phyloP scores from a whole-genome alignment of 2,888 invertebrate genomes.

The Calephelis perditalis region DNA sequence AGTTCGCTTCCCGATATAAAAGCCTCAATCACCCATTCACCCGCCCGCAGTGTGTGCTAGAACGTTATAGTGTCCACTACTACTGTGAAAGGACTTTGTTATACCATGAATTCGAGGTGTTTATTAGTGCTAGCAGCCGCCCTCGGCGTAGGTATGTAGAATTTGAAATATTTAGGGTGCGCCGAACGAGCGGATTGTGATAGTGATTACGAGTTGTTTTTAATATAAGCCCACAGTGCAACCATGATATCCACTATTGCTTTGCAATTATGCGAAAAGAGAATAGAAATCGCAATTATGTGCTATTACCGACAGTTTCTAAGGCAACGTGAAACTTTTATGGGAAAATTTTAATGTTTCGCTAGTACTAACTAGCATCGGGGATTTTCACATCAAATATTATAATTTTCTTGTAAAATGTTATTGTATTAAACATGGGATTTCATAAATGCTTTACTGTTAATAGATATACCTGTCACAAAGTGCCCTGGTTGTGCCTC shows the following conservation, averaged over 20 bases:
- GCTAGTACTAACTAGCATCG: not conserved
- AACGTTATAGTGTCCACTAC: slow-evolving; percentile 73
- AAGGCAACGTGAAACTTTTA: slow-evolving; percentile 2
- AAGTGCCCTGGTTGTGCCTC: too few species aligned
- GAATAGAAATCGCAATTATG: slow-evolving; percentile 45
- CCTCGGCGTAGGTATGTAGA: slow-evolving; percentile 83
- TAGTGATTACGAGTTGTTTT: slow-evolving; percentile 32
- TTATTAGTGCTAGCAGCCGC: slow-evolving; percentile 80
- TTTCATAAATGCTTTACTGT: too few species aligned
- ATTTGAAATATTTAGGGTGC: slow-evolving; percentile 68
- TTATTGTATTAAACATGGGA: too few species aligned
- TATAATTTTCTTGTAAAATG: too few species aligned
- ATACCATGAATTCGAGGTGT: slow-evolving; percentile 76
- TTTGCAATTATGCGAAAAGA: slow-evolving; percentile 35
- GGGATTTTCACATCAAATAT: too few species aligned
- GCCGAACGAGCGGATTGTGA: slow-evolving; percentile 34
- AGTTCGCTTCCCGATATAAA: slow-evolving; percentile 67
- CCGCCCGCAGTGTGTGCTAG: slow-evolving; percentile 76
- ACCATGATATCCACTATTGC: slow-evolving; percentile 45
- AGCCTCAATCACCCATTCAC: slow-evolving; percentile 73
- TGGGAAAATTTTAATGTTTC: not conserved
- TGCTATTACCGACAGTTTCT: not conserved
- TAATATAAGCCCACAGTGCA: slow-evolving; percentile 45
- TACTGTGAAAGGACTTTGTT: slow-evolving; percentile 70
- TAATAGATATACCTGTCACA: too few species aligned